These are phyloP conservation scores for Drosophila nigromelanica DNA, from an alignment of 1,140 invertebrate species.

Conservation along the genomic window DNA sequence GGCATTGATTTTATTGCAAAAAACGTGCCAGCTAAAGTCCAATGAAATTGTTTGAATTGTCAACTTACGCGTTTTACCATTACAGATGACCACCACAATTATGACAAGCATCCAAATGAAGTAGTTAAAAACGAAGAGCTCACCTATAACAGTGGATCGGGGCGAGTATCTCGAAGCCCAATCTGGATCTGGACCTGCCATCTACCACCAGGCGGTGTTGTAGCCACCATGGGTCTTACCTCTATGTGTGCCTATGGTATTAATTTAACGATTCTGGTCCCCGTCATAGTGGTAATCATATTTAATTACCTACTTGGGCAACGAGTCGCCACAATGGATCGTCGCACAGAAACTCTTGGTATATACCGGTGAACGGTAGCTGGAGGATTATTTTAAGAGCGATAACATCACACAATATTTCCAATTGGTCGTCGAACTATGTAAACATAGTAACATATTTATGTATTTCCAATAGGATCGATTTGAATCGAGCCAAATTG, in stretches of 20 bases:
- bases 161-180: not conserved
- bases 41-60: too few species aligned
- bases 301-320: slow-evolving; percentile 15
- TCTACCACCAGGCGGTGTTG: not conserved
- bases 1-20: not conserved
- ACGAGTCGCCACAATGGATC: not conserved
- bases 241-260: slow-evolving; percentile 16
- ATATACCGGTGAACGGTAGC: slow-evolving; percentile 25
- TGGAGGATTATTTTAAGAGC: slow-evolving; percentile 12
- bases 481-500: slow-evolving; percentile 34
- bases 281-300: slow-evolving; percentile 21
- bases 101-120: slow-evolving; percentile 94
- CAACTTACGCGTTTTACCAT: slow-evolving; percentile 10
- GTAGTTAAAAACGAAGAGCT: slow-evolving; percentile 96
- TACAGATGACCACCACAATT: slow-evolving; percentile 86
- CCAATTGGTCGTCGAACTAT: slow-evolving; percentile 24
- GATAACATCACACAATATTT: slow-evolving; percentile 24
- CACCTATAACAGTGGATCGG: slow-evolving; percentile 86
- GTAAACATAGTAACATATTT: slow-evolving; percentile 15
- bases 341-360: not conserved
- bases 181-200: slow-evolving; percentile 30
- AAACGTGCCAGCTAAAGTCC: too few species aligned
- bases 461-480: slow-evolving; percentile 48
- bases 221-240: not conserved
- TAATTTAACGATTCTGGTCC: slow-evolving; percentile 16